Base-by-base conservation (phyloP, 2,888 invertebrate genomes). In the Sarcophaga carnaria region DNA sequence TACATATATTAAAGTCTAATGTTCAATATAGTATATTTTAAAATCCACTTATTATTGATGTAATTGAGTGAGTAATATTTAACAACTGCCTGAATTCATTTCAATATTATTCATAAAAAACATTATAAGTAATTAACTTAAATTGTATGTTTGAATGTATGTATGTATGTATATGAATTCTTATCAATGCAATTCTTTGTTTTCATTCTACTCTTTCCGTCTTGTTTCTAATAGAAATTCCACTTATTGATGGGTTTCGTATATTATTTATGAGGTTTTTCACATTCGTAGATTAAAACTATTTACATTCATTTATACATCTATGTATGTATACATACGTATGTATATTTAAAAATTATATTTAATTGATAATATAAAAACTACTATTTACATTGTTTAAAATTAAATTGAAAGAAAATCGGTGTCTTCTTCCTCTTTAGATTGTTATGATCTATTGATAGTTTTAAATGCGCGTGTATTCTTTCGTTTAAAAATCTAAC, bases 261-360 rank as follows among this genome's bases (percentile, higher is more conserved):
- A 66, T 54, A 59, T 77, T 60, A 77, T 67, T 77, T 77, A 77
- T 77, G 77, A 60, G 77, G 67, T 69, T 69, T 45, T 77, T 77
- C 59, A 77, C 77, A 47, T 69, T 67, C 6, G 12, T 54, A 66
- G 49, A 76, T 66, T 54, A 77, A 60, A 62, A 20, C 62, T 62
- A 12, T 54, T 54, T 54, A 17, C 54, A 49, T 54, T 14, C 54
- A 54, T 54, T 5, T 54, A 54, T 4, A 54, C 3, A 17, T 54
- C 2, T 17, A 54, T 54, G 5, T 5, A 49, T 14, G 14, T 49
- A 49, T 17, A 54, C 8, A 5, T 5, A 49, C 4, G 14, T 49
- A 49, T 3, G 14, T 14, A 14, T 49, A 49, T 14, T 1, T 49
- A 49, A 49, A 14, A 49, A 49, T 12, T 49, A 1, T 12, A 49